Percentiles rank a stretch among this genome's conserved stretches.
phyloP scores from a whole-genome alignment of 2,888 invertebrate species.

The Alentia gelatinosa region DNA sequence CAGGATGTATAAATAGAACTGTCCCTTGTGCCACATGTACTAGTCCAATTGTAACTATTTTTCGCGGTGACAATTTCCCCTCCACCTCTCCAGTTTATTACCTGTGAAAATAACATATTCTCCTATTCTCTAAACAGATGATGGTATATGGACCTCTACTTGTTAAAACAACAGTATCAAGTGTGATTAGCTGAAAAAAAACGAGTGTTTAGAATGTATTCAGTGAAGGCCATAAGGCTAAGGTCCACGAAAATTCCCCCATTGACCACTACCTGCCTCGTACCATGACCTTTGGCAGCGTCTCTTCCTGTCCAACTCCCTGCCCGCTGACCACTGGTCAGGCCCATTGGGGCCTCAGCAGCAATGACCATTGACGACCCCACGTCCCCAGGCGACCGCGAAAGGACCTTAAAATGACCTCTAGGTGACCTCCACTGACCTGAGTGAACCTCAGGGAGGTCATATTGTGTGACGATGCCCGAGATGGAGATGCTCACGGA shows the following conservation, averaged over 20 bases:
- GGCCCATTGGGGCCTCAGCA: not conserved
- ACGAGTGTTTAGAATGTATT: too few species aligned
- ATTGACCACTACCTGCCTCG: not conserved
- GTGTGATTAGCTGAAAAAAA: too few species aligned
- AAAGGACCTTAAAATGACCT: not conserved
- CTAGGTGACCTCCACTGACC: not conserved
- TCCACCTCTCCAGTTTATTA: too few species aligned
- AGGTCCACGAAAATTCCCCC: not conserved
- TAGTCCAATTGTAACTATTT: too few species aligned
- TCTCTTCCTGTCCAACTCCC: not conserved
- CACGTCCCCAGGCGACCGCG: not conserved
- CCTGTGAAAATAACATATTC: too few species aligned
- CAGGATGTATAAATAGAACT: too few species aligned
- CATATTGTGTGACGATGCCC: not conserved
- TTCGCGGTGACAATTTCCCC: too few species aligned
- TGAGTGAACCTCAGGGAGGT: not conserved
- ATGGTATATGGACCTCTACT: too few species aligned
- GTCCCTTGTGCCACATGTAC: too few species aligned
- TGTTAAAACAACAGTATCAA: too few species aligned
- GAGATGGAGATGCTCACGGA: not conserved
- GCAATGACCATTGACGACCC: not conserved
- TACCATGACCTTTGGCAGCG: not conserved
- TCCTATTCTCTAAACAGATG: too few species aligned
- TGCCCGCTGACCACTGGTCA: not conserved
- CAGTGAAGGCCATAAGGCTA: too few species aligned